Evolutionary conservation across 2,797 vertebrate genomes (phyloP).

Genomic region (Oryzias sinensis): DNA sequence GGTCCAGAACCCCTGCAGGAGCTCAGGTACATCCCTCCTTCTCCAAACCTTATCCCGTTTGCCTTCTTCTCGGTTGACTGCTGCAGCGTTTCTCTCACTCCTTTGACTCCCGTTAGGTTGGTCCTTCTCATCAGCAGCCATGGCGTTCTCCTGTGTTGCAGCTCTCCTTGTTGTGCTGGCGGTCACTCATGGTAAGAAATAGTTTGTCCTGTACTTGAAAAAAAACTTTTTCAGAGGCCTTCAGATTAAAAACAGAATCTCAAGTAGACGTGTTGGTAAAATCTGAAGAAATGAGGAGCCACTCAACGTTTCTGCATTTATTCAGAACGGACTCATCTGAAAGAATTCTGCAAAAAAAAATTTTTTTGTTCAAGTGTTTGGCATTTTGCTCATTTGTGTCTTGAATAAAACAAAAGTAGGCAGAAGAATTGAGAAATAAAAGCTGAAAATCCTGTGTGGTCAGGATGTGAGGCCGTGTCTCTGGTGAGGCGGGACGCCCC

Average conservation of each 20-base stretch:
- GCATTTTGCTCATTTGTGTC: too few species aligned
- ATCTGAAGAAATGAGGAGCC: too few species aligned
- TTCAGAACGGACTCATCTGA: too few species aligned
- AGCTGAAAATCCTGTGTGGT: neutral
- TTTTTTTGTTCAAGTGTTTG: too few species aligned
- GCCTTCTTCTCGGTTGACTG: neutral
- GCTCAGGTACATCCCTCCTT: slow-evolving; percentile 46
- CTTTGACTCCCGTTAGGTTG: slow-evolving; percentile 24
- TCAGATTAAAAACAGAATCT: too few species aligned
- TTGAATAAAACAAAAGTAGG: too few species aligned
- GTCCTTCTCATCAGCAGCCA: slow-evolving; percentile 46
- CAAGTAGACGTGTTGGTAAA: too few species aligned
- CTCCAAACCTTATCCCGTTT: neutral
- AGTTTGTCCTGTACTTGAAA: neutral
- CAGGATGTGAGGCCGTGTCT: slow-evolving; percentile 57
- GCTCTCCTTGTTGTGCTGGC: slow-evolving; percentile 58
- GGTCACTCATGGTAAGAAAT: slow-evolving; percentile 54
- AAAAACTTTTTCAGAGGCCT: neutral
- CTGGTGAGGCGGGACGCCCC: slow-evolving; percentile 65
- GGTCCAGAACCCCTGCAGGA: slow-evolving; percentile 31
- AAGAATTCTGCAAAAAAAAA: too few species aligned
- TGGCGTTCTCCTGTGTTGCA: slow-evolving; percentile 63
- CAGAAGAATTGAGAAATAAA: too few species aligned
- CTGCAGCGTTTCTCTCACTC: neutral
- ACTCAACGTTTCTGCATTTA: too few species aligned